Evolutionary conservation across 1,140 invertebrate species (phyloP).

Genomic region (Bombus waltoni): DNA sequence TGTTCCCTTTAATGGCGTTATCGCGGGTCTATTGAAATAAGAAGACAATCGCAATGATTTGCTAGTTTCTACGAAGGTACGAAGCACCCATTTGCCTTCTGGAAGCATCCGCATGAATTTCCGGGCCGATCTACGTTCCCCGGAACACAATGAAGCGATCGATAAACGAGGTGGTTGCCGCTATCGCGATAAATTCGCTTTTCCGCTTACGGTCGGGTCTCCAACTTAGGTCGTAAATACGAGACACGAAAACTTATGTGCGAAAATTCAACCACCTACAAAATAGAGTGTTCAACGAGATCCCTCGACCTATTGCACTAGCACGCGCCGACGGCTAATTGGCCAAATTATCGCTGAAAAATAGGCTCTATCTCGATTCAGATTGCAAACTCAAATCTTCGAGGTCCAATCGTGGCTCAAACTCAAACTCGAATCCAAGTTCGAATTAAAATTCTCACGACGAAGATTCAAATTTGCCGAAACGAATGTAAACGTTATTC

Average conservation of each 20-base stretch:
- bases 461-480: too few species aligned
- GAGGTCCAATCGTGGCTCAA: too few species aligned
- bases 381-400: too few species aligned
- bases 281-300: not conserved
- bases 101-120: not conserved
- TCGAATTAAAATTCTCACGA: too few species aligned
- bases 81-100: not conserved
- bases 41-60: not conserved
- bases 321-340: conserved; percentile 34
- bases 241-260: not conserved
- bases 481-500: too few species aligned
- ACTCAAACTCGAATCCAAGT: too few species aligned
- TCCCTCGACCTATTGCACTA: not conserved
- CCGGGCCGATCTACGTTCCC: too few species aligned
- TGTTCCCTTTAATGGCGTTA: not conserved
- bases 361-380: too few species aligned
- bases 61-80: too few species aligned
- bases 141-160: not conserved
- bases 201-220: not conserved
- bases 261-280: not conserved
- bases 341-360: not conserved
- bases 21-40: not conserved
- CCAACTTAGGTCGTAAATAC: conserved; percentile 13
- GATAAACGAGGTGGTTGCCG: not conserved
- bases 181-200: conserved; percentile 1